Evolutionary conservation across 2,797 vertebrate species (phyloP).

Genomic region (Botia almorhae): DNA sequence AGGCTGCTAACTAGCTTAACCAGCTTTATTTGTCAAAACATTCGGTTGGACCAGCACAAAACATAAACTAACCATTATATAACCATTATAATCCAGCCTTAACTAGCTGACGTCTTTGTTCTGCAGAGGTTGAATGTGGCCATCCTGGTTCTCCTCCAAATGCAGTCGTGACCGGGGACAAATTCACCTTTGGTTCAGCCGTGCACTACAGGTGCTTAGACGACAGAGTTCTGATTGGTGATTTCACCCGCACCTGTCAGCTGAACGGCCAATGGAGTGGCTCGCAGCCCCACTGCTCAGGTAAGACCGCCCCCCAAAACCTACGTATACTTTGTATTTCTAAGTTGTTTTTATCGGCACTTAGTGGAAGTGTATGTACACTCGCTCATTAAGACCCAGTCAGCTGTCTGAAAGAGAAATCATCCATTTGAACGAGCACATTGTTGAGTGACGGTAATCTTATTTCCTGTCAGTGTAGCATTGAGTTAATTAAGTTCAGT

Average conservation of each 20-base stretch:
- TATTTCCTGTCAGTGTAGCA: constrained; percentile 29
- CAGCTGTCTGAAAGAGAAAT: constrained; percentile 17
- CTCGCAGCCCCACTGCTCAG: constrained; percentile 96
- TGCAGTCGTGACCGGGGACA: constrained; percentile 87
- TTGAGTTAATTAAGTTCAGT: constrained; percentile 50
- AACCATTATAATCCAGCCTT: too few species aligned
- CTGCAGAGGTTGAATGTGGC: constrained; percentile 93
- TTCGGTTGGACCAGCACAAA: too few species aligned
- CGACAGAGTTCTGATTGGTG: constrained; percentile 85
- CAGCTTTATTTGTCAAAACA: too few species aligned
- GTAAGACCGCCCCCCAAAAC: constrained; percentile 70
- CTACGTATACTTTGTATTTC: not conserved
- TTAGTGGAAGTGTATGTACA: not conserved
- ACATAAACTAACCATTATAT: too few species aligned
- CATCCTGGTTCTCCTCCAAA: constrained; percentile 91
- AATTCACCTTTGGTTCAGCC: constrained; percentile 91
- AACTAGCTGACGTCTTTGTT: constrained; percentile 22
- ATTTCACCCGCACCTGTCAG: constrained; percentile 89
- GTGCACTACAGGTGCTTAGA: constrained; percentile 90
- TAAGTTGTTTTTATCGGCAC: not conserved
- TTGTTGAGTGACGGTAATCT: constrained; percentile 32
- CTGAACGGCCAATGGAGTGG: constrained; percentile 94
- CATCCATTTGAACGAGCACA: constrained; percentile 5
- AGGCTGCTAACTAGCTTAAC: too few species aligned
- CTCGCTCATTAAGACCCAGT: not conserved